A percentile compares a stretch with the other conserved stretches of the same genome.
These are phyloP conservation scores for Limenitis camilla DNA, from an alignment of 2,888 invertebrate species.

Conservation along the genomic window DNA sequence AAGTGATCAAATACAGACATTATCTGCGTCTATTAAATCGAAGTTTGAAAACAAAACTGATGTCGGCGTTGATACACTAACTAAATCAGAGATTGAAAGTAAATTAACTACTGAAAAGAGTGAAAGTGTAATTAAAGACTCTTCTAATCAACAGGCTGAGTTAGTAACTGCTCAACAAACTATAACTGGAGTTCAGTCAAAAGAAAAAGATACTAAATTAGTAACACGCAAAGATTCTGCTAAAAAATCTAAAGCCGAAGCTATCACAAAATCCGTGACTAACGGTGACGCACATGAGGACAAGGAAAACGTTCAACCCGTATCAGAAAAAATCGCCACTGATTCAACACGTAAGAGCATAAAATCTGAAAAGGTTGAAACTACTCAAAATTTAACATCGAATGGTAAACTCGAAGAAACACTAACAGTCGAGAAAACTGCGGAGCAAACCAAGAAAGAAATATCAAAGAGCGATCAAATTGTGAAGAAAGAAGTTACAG, in stretches of 20 bases:
- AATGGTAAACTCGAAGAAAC: conserved; percentile 9
- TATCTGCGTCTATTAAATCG: no score
- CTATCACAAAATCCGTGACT: not conserved
- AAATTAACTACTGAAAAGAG: no score
- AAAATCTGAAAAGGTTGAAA: conserved; percentile 12
- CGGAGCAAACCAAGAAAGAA: conserved; percentile 13
- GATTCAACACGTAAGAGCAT: conserved; percentile 11
- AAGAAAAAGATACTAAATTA: not conserved
- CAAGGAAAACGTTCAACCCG: conserved; percentile 7
- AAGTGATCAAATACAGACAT: conserved; percentile 1
- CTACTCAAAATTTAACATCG: conserved; percentile 4
- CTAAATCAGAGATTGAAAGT: no score
- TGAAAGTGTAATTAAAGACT: no score
- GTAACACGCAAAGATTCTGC: conserved; percentile 3
- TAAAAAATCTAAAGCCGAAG: conserved; percentile 1
- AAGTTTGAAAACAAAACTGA: no score
- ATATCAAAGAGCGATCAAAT: conserved; percentile 13
- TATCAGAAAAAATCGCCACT: not conserved
- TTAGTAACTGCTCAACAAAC: not conserved
- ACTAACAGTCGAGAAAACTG: conserved; percentile 2
- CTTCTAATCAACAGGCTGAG: no score
- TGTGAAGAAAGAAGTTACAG: conserved; percentile 28
- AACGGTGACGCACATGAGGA: not conserved
- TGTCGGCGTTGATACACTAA: no score
- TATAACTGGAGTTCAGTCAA: not conserved